Conservation (phyloP, 2,113 vertebrate genomes). For the Gulo gulo region DNA sequence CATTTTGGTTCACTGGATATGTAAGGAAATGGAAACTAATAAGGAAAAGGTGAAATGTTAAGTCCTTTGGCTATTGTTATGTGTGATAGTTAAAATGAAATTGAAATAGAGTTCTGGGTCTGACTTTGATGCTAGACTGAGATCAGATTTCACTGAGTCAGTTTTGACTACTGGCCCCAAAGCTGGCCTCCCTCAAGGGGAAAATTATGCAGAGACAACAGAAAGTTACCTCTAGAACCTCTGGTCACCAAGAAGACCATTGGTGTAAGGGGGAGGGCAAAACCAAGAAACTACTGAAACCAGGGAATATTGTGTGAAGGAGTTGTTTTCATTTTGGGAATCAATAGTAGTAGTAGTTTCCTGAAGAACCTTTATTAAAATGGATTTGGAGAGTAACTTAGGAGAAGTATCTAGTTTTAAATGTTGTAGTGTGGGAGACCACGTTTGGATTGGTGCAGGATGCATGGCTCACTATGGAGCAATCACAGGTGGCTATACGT, state of each 20-base stretch:
- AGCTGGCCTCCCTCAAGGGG: neutral
- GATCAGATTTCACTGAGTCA: neutral
- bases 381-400: neutral
- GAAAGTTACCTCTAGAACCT: neutral
- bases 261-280: neutral
- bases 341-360: neutral
- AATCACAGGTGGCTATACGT: neutral
- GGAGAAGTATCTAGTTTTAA: neutral
- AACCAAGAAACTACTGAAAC: neutral
- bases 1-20: neutral
- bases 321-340: neutral
- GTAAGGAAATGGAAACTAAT: neutral
- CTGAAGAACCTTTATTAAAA: neutral
- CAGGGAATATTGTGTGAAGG: neutral
- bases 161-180: neutral
- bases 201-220: neutral
- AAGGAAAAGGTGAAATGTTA: neutral
- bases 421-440: neutral
- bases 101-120: neutral
- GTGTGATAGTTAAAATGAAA: neutral
- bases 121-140: neutral
- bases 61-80: neutral
- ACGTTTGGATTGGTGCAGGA: neutral
- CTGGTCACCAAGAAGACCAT: neutral
- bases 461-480: neutral